These are phyloP conservation scores for Mythimna ferrago DNA, from an alignment of 2,888 invertebrate species.

Conservation along the genomic window DNA sequence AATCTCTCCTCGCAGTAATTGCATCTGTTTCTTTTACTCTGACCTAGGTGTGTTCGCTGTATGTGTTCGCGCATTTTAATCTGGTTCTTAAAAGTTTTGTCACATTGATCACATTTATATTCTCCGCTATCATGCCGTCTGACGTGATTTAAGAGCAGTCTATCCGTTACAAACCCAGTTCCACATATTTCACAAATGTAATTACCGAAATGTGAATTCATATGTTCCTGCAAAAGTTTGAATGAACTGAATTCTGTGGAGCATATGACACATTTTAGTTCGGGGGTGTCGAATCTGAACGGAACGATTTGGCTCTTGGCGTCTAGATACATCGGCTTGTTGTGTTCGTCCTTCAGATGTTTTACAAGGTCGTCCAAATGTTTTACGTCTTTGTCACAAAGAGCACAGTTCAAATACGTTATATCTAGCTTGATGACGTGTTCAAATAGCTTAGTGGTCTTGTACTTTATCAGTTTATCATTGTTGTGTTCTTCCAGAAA, in stretches of 20 bases:
- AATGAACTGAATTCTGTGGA: slow-evolving; percentile 71
- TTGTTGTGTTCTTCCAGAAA: slow-evolving; percentile 74
- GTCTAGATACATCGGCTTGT: slow-evolving; percentile 68
- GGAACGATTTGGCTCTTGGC: slow-evolving; percentile 77
- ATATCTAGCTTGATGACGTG: slow-evolving; percentile 78
- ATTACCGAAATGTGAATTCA: slow-evolving; percentile 80
- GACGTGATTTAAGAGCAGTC: slow-evolving; percentile 68
- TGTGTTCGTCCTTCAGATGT: slow-evolving; percentile 72
- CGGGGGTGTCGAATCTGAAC: slow-evolving; percentile 78
- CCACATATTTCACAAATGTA: slow-evolving; percentile 76
- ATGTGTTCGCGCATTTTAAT: slow-evolving; percentile 63
- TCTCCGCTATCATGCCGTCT: slow-evolving; percentile 74
- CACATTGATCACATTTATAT: slow-evolving; percentile 75
- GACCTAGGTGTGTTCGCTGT: slow-evolving; percentile 61
- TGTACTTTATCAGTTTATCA: slow-evolving; percentile 68
- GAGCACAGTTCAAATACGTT: slow-evolving; percentile 73
- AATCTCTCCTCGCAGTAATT: slow-evolving; percentile 73
- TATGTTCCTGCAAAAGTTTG: slow-evolving; percentile 79
- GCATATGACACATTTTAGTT: slow-evolving; percentile 76
- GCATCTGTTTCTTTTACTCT: slow-evolving; percentile 72
- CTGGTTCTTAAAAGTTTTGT: slow-evolving; percentile 70
- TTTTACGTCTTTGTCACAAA: slow-evolving; percentile 69
- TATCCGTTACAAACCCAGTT: slow-evolving; percentile 72
- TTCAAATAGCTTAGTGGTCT: slow-evolving; percentile 67
- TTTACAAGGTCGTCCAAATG: slow-evolving; percentile 70